These are phyloP conservation scores for Xylocopa sonorina DNA, from an alignment of 1,140 invertebrate species.

Conservation along the genomic window DNA sequence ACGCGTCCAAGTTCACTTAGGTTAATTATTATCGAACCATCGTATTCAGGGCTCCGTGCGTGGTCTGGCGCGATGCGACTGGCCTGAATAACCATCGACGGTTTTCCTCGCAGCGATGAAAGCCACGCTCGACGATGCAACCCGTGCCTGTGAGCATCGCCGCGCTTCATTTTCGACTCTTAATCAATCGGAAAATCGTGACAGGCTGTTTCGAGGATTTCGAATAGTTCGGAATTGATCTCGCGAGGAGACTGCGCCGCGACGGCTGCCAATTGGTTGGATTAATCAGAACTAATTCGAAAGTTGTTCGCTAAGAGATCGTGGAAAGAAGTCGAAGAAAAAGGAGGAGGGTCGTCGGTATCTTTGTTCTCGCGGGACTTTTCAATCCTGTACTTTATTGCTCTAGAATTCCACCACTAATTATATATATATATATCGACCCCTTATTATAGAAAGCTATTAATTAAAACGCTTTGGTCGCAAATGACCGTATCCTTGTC, in stretches of 20 bases:
- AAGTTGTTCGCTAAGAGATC: background rate
- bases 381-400: background rate
- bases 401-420: too few relatives aligned
- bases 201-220: background rate
- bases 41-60: background rate
- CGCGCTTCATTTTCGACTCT: background rate
- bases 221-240: background rate
- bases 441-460: too few relatives aligned
- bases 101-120: slow-evolving; percentile 15
- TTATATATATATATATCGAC: too few relatives aligned
- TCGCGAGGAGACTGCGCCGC: background rate
- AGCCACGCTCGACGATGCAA: background rate
- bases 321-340: background rate
- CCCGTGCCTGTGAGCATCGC: too few relatives aligned
- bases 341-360: background rate
- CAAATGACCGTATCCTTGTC: too few relatives aligned
- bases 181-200: slow-evolving; percentile 1
- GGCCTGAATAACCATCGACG: slow-evolving; percentile 28
- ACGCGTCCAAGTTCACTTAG: slow-evolving; percentile 27
- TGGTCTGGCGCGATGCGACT: background rate
- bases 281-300: slow-evolving; percentile 14
- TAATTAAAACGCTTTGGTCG: too few relatives aligned
- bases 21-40: slow-evolving; percentile 38
- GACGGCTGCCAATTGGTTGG: background rate
- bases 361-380: background rate